Conservation (phyloP, 1,140 invertebrate species). For the Gryllus bimaculatus region DNA sequence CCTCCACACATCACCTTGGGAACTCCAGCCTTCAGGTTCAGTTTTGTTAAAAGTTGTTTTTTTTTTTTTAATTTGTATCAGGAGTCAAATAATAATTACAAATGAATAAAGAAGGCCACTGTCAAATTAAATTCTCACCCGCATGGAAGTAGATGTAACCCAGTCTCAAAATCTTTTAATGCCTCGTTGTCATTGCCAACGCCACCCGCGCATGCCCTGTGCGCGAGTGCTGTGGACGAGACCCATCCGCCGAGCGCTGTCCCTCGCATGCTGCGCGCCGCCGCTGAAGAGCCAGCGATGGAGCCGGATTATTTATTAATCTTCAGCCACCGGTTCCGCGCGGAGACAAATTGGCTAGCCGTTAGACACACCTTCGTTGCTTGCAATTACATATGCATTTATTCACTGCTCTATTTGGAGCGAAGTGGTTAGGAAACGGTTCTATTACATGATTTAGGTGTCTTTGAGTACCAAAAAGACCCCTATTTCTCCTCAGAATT, state of each 20-base stretch:
- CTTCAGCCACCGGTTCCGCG: background rate
- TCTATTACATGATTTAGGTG: background rate
- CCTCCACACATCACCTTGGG: too few species aligned
- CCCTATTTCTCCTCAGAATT: background rate
- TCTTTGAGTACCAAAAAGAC: background rate
- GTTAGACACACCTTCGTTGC: background rate
- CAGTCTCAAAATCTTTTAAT: too few species aligned
- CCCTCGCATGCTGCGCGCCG: background rate
- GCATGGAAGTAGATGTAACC: too few species aligned
- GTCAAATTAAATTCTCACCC: too few species aligned
- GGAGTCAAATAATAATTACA: too few species aligned
- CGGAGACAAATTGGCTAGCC: background rate
- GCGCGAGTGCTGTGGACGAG: too few species aligned
- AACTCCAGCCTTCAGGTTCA: too few species aligned
- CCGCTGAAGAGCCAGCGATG: background rate
- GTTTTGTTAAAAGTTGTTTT: too few species aligned
- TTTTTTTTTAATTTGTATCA: too few species aligned
- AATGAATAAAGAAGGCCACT: too few species aligned
- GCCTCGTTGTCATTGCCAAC: too few species aligned
- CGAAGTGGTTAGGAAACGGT: background rate
- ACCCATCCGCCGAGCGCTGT: background rate
- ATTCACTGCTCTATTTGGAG: background rate
- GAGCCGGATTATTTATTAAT: background rate
- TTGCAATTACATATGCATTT: background rate
- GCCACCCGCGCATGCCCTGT: too few species aligned